Percentiles rank a stretch among this genome's conserved stretches.
phyloP scores from a whole-genome alignment of 2,797 vertebrate genomes.

The Carduelis carduelis region DNA sequence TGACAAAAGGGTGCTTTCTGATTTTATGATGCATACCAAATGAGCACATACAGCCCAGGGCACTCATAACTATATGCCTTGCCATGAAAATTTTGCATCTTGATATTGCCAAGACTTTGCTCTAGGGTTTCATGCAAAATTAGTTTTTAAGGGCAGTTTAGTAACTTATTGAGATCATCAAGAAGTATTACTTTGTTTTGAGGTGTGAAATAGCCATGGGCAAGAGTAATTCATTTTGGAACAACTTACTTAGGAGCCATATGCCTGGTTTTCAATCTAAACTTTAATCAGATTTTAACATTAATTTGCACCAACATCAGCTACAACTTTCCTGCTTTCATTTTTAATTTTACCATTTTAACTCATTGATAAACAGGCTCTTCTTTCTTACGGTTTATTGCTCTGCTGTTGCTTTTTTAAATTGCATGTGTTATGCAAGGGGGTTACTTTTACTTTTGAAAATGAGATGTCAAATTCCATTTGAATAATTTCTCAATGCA shows the following conservation, averaged over 20 bases:
- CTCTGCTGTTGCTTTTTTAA: slow-evolving; percentile 25
- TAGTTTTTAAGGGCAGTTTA: slow-evolving; percentile 83
- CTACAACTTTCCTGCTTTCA: slow-evolving; percentile 37
- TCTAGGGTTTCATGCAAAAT: slow-evolving; percentile 80
- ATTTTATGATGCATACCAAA: slow-evolving; percentile 85
- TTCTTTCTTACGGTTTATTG: slow-evolving; percentile 22
- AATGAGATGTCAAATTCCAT: slow-evolving; percentile 15
- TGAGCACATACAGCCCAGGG: slow-evolving; percentile 73
- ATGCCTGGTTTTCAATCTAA: slow-evolving; percentile 69
- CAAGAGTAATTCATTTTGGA: slow-evolving; percentile 77
- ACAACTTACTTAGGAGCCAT: slow-evolving; percentile 72
- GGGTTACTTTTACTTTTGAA: slow-evolving; percentile 22
- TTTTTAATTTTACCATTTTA: slow-evolving; percentile 51
- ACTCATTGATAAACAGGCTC: slow-evolving; percentile 27
- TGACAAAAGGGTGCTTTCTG: slow-evolving; percentile 73
- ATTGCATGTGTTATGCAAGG: slow-evolving; percentile 1
- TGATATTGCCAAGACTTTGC: slow-evolving; percentile 78
- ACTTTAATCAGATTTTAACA: slow-evolving; percentile 74
- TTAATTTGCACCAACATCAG: slow-evolving; percentile 52
- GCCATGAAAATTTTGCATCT: slow-evolving; percentile 77
- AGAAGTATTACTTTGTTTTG: slow-evolving; percentile 78
- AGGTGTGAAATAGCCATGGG: slow-evolving; percentile 77
- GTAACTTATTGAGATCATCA: slow-evolving; percentile 83
- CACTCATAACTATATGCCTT: slow-evolving; percentile 73
- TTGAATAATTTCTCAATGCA: background rate